phyloP scores from a whole-genome alignment of 2,113 vertebrate genomes.

The Leptocoma aspasia region DNA sequence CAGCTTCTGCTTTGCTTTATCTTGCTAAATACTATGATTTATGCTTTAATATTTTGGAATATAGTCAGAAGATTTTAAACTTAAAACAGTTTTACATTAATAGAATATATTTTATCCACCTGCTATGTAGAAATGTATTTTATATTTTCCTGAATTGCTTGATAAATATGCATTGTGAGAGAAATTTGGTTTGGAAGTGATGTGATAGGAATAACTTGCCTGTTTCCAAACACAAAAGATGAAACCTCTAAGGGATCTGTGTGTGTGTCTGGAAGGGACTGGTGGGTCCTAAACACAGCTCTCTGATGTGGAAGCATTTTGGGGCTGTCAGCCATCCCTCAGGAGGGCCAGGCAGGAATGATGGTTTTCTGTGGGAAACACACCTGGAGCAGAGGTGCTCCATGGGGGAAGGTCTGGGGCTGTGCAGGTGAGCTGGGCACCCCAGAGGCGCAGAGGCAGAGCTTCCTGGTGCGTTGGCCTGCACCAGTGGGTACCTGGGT shows the following conservation, averaged over 20 bases:
- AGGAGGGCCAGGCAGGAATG: not conserved
- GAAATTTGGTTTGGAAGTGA: not conserved
- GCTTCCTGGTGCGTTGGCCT: not conserved
- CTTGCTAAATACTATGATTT: constrained; percentile 63
- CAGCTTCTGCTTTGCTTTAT: constrained; percentile 60
- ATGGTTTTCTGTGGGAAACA: not conserved
- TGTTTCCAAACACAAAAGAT: not conserved
- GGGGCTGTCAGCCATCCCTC: not conserved
- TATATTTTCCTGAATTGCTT: not conserved
- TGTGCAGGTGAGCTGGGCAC: not conserved
- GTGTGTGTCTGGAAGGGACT: not conserved
- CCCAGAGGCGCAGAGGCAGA: not conserved
- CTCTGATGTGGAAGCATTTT: not conserved
- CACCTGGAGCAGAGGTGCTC: not conserved
- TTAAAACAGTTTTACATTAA: constrained; percentile 56
- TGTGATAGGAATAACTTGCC: not conserved
- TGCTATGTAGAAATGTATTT: not conserved
- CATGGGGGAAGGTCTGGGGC: not conserved
- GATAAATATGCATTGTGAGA: not conserved
- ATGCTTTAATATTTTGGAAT: constrained; percentile 65
- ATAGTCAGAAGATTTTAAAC: constrained; percentile 44
- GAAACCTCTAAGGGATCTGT: not conserved
- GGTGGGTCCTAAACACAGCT: not conserved
- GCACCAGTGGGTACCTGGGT: not conserved
- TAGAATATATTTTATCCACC: constrained; percentile 9